Evolutionary conservation across 2,797 vertebrate species (phyloP), one percentile per base, ranked within the genome.

Genomic region (Microctenopoma stevenorrisi): DNA sequence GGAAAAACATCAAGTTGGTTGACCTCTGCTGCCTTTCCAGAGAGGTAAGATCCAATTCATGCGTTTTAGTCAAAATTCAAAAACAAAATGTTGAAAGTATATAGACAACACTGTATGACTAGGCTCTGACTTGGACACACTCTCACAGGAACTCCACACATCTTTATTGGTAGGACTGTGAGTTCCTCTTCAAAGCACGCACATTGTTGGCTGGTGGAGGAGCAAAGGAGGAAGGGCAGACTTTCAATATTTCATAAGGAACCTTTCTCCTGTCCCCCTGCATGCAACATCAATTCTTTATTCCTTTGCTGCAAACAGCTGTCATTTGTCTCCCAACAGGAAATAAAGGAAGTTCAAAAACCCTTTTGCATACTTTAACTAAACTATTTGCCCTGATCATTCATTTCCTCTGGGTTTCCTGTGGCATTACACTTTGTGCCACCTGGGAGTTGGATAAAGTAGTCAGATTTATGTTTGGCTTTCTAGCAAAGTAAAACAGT

Each of bases 191-290:
- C 40, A 60, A 64, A 80, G 78, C 76, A 86, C 35, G 68, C 85
- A 86, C 76, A 84, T 74, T 85, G 84, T 82, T 84, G 78, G 70
- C 73, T 85, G 68, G 46, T 78, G 68, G 70, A 76, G 59, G 70
- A 84, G 66, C 56, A 82, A 76, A 63, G 66, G 73, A 87, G 72
- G 81, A 81, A 81, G 68, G 68, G 67, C 64, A 87, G 82, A 88
- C 59, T 59, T 82, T 93, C 77, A 92, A 92, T 93, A 88, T 93
- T 94, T 94, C 78, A 93, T 89, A 68, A 89, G 79, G 84, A 92
- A 81, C 88, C 85, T 90, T 88, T 93, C 76, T 92, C 84, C 74
- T 68, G 72, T 88, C 83, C 83, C 86, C 73, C 69, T 81, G 75
- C 78, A 76, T 85, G 75, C 79, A 80, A 61, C 88, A 92, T 93